These are phyloP conservation scores for Ellobium chinense DNA, from an alignment of 2,888 invertebrate species.

Conservation along the genomic window DNA sequence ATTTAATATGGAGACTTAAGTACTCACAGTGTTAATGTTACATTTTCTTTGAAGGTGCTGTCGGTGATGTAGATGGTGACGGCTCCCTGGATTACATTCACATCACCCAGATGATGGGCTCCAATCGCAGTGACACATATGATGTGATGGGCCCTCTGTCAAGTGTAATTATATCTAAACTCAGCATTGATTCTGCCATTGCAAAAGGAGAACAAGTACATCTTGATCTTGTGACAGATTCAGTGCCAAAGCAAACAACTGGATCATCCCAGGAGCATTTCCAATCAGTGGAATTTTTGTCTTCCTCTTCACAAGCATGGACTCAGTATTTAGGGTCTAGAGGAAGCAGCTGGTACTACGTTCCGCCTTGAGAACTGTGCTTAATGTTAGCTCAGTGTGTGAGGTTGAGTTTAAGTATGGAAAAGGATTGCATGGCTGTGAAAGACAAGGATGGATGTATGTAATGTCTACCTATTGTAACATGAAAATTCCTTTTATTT, in stretches of 20 bases:
- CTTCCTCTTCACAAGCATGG: constrained; percentile 1
- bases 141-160: neutral
- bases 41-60: constrained; percentile 27
- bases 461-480: too few species aligned
- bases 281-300: constrained; percentile 11
- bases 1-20: too few species aligned
- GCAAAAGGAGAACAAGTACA: neutral
- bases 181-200: constrained; percentile 14
- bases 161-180: constrained; percentile 19
- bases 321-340: neutral
- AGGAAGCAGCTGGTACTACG: constrained; percentile 1
- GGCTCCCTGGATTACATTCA: constrained; percentile 40
- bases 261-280: neutral
- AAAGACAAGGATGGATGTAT: too few species aligned
- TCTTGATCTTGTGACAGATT: neutral
- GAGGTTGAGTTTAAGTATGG: too few species aligned
- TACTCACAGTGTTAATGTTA: neutral
- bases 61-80: constrained; percentile 46
- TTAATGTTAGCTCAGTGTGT: too few species aligned
- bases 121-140: constrained; percentile 29
- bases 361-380: constrained; percentile 1
- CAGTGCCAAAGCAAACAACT: too few species aligned
- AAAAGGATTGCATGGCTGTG: too few species aligned
- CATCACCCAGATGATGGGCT: constrained; percentile 32
- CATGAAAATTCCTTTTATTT: too few species aligned